A percentile compares a stretch with the other conserved stretches of the same genome.
Conservation (phyloP, 2,888 invertebrate species). For the Galerucella calmariensis region DNA sequence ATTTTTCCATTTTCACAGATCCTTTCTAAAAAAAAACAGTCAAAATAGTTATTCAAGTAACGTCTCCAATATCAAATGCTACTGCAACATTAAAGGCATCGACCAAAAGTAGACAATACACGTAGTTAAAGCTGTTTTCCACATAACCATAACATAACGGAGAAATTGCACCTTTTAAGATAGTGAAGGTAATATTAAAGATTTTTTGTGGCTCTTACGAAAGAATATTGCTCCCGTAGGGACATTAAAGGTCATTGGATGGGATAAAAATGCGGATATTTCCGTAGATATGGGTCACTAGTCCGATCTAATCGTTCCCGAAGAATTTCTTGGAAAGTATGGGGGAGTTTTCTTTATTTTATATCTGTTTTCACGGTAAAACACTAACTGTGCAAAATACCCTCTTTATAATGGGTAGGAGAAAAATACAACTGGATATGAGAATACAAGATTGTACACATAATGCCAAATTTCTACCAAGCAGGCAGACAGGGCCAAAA, state of each 20-base stretch:
- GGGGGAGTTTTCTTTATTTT: not conserved
- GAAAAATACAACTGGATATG: too few species aligned
- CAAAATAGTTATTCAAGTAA: too few species aligned
- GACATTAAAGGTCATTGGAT: slow-evolving; percentile 18
- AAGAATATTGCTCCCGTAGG: slow-evolving; percentile 4
- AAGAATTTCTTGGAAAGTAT: slow-evolving; percentile 14
- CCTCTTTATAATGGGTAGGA: too few species aligned
- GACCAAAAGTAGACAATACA: too few species aligned
- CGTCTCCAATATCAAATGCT: too few species aligned
- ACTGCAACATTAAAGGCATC: too few species aligned
- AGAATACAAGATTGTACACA: too few species aligned
- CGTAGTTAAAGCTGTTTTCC: not conserved
- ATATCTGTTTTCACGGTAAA: not conserved
- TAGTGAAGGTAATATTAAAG: not conserved
- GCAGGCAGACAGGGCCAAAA: too few species aligned
- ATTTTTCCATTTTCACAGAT: too few species aligned
- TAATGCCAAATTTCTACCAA: too few species aligned
- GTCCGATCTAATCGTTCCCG: slow-evolving; percentile 6
- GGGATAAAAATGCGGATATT: slow-evolving; percentile 21
- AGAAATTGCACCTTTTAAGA: not conserved
- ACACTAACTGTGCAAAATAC: not conserved
- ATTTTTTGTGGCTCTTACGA: slow-evolving; percentile 4
- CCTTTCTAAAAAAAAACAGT: too few species aligned
- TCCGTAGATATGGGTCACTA: slow-evolving; percentile 21
- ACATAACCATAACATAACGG: slow-evolving; percentile 2